Evolutionary conservation across 2,888 invertebrate genomes (phyloP).

Genomic region (Perithous albicinctus): DNA sequence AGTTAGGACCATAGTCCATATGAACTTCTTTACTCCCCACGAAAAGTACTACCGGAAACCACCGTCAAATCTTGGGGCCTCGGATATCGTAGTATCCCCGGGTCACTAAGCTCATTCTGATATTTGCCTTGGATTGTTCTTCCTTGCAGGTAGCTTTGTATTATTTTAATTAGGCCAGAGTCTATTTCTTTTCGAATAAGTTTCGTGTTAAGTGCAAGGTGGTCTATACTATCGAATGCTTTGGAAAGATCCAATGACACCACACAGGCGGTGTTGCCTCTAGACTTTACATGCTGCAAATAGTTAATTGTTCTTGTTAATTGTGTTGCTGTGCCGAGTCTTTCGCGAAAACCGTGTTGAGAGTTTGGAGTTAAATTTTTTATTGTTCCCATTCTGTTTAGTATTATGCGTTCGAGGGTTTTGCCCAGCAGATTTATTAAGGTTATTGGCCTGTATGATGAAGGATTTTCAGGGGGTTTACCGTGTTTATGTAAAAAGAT

Average conservation of each 20-base stretch:
- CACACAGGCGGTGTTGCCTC: slow-evolving; percentile 19
- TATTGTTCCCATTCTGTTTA: slow-evolving; percentile 32
- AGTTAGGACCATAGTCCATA: no score
- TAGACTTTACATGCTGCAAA: slow-evolving; percentile 7
- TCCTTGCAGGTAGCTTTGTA: slow-evolving; percentile 38
- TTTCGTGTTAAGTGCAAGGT: slow-evolving; percentile 41
- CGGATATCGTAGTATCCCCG: no score
- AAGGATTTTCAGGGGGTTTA: slow-evolving; percentile 35
- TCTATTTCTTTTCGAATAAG: slow-evolving; percentile 18
- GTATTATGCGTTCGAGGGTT: slow-evolving; percentile 27
- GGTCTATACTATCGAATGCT: slow-evolving; percentile 51
- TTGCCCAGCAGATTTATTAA: slow-evolving; percentile 24
- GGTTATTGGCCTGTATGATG: slow-evolving; percentile 46
- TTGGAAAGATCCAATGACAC: slow-evolving; percentile 53
- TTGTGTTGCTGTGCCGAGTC: slow-evolving; percentile 32
- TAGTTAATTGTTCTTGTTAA: slow-evolving; percentile 18
- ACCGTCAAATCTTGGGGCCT: no score
- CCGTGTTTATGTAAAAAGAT: slow-evolving; percentile 18
- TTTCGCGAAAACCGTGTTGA: slow-evolving; percentile 50
- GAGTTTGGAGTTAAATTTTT: slow-evolving; percentile 32
- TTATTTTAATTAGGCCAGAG: slow-evolving; percentile 41
- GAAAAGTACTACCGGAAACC: no score
- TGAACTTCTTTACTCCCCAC: no score
- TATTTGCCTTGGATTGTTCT: slow-evolving; percentile 44
- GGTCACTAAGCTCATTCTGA: slow-evolving; percentile 28